These are phyloP conservation scores for Myotis lucifugus DNA, from an alignment of 2,113 vertebrate genomes.

Conservation along the genomic window DNA sequence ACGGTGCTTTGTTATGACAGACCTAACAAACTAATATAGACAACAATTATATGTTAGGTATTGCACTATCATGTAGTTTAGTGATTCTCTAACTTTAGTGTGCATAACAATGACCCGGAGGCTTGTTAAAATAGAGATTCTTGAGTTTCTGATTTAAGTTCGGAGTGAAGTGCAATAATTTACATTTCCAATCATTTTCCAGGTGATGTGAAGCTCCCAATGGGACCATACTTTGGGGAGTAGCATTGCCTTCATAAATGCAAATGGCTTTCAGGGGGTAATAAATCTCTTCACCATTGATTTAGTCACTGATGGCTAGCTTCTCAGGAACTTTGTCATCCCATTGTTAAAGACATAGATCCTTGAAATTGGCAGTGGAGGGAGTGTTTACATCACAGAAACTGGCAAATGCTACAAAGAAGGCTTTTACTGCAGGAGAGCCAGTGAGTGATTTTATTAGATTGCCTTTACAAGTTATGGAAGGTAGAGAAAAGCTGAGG, in stretches of 20 bases:
- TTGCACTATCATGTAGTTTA: not conserved
- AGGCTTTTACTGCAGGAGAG: not conserved
- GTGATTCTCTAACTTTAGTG: not conserved
- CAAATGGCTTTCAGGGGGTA: not conserved
- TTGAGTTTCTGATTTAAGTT: not conserved
- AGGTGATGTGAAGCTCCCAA: not conserved
- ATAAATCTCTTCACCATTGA: not conserved
- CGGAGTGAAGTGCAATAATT: not conserved
- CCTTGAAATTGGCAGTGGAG: not conserved
- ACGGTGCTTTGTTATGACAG: not conserved
- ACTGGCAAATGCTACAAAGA: not conserved
- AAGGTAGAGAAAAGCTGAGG: not conserved
- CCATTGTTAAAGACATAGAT: constrained; percentile 9
- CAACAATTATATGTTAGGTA: not conserved
- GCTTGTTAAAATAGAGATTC: not conserved
- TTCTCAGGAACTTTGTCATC: constrained; percentile 18
- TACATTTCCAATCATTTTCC: not conserved
- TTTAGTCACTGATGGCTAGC: not conserved
- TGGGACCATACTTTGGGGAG: not conserved
- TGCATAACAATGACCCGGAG: not conserved
- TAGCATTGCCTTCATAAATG: not conserved
- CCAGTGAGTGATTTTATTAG: not conserved
- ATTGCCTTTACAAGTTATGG: not conserved
- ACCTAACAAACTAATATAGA: not conserved
- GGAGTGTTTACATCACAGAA: constrained; percentile 9